Evolutionary conservation across 2,888 invertebrate genomes (phyloP).

Genomic region (Automeris io): DNA sequence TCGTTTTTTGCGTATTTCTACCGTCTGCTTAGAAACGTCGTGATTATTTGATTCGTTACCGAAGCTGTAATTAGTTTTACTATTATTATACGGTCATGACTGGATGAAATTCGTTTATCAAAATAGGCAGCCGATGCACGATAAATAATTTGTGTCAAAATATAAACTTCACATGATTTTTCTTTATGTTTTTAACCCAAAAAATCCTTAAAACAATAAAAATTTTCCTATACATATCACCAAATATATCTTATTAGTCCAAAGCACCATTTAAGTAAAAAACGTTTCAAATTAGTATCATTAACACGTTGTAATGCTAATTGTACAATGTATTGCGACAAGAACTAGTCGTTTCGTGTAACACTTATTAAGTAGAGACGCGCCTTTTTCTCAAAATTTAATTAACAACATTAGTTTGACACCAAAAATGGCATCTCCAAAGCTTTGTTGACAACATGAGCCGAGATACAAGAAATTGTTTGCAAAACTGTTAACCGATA

Average conservation of each 20-base stretch:
- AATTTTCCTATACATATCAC: neutral
- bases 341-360: conserved; percentile 56
- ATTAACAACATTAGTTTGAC: conserved; percentile 68
- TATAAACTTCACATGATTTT: no score
- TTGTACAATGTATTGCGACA: conserved; percentile 52
- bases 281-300: conserved; percentile 55
- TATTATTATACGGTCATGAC: conserved; percentile 47
- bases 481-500: conserved; percentile 53
- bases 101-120: no score
- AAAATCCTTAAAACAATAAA: no score
- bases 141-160: no score
- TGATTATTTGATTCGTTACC: conserved; percentile 64
- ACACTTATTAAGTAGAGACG: conserved; percentile 60
- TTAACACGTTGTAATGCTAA: conserved; percentile 69
- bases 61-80: conserved; percentile 67
- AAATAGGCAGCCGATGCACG: no score
- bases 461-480: conserved; percentile 33
- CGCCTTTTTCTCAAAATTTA: conserved; percentile 66
- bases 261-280: conserved; percentile 32
- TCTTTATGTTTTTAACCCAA: no score
- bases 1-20: conserved; percentile 55
- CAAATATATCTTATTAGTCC: conserved; percentile 16
- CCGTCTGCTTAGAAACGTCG: conserved; percentile 51
- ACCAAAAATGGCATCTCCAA: conserved; percentile 47
- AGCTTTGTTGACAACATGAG: conserved; percentile 37